Evolutionary conservation across 2,888 invertebrate species (phyloP).

Genomic region (Peribatodes rhomboidaria): DNA sequence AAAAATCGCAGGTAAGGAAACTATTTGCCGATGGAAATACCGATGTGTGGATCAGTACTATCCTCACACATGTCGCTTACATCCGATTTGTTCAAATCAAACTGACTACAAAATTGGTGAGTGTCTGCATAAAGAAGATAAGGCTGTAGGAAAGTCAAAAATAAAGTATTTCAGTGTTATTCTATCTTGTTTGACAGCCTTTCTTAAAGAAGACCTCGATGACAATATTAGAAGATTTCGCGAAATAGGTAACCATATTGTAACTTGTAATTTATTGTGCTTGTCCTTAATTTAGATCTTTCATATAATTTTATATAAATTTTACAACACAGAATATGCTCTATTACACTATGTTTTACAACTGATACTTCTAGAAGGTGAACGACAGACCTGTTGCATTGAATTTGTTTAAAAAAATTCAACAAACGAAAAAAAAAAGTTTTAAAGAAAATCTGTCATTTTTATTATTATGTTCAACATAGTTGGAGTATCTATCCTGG

Average conservation of each 20-base stretch:
- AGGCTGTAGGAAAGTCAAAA: too few species aligned
- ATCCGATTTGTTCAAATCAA: constrained; percentile 50
- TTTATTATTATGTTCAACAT: constrained; percentile 32
- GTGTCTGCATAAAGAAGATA: neutral
- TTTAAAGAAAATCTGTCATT: neutral
- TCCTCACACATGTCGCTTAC: constrained; percentile 63
- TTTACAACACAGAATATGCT: too few species aligned
- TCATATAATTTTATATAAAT: too few species aligned
- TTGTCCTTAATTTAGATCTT: neutral
- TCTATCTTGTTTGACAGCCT: constrained; percentile 2
- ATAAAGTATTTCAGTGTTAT: neutral
- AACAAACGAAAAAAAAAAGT: too few species aligned
- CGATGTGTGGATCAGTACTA: constrained; percentile 53
- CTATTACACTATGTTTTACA: too few species aligned
- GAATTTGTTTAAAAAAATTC: too few species aligned
- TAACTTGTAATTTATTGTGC: constrained; percentile 1
- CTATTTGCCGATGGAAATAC: constrained; percentile 66
- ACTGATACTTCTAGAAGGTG: too few species aligned
- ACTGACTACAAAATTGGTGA: constrained; percentile 14
- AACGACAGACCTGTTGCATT: too few species aligned
- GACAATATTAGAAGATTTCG: constrained; percentile 52
- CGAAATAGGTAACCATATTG: constrained; percentile 58
- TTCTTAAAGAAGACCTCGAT: constrained; percentile 48
- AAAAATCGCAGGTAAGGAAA: constrained; percentile 19
- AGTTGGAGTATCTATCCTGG: constrained; percentile 64